Percentiles rank a stretch among this genome's conserved stretches.
These are phyloP conservation scores for Sturnus vulgaris DNA, from an alignment of 2,113 vertebrate genomes.

Conservation along the genomic window DNA sequence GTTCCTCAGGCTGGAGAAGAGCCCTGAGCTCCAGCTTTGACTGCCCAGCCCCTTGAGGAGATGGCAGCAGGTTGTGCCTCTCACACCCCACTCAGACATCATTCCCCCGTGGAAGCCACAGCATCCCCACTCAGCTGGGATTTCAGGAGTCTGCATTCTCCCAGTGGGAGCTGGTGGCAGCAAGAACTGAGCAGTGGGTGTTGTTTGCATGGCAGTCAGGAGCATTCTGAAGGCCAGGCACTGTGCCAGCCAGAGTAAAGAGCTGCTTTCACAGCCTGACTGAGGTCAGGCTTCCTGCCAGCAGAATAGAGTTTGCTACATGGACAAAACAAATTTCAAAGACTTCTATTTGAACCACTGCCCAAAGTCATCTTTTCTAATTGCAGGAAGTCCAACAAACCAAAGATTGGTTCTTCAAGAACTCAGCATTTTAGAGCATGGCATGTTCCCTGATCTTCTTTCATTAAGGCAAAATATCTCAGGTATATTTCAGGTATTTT, in stretches of 20 bases:
- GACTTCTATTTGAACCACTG: slow-evolving; percentile 32
- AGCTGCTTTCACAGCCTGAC: not conserved
- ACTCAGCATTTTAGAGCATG: not conserved
- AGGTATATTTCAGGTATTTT: not conserved
- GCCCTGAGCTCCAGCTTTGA: not conserved
- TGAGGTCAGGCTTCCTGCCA: not conserved
- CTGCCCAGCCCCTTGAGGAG: not conserved
- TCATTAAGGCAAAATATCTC: not conserved
- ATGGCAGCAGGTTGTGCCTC: not conserved
- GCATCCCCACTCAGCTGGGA: rapidly evolving
- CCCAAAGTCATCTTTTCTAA: slow-evolving; percentile 32
- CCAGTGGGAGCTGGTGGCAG: not conserved
- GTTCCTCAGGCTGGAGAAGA: not conserved
- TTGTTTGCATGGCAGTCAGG: not conserved
- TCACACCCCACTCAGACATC: not conserved
- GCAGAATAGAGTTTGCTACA: not conserved
- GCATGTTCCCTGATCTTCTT: not conserved
- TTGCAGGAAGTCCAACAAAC: slow-evolving; percentile 19
- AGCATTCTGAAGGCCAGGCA: not conserved
- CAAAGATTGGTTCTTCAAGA: not conserved
- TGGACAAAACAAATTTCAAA: slow-evolving; percentile 31
- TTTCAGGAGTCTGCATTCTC: not conserved
- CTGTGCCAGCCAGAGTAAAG: not conserved
- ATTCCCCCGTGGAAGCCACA: not conserved
- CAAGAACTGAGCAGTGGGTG: not conserved